Percentiles rank a stretch among this genome's conserved stretches.
Conservation (phyloP, 2,888 invertebrate species). For the Pyralis farinalis region DNA sequence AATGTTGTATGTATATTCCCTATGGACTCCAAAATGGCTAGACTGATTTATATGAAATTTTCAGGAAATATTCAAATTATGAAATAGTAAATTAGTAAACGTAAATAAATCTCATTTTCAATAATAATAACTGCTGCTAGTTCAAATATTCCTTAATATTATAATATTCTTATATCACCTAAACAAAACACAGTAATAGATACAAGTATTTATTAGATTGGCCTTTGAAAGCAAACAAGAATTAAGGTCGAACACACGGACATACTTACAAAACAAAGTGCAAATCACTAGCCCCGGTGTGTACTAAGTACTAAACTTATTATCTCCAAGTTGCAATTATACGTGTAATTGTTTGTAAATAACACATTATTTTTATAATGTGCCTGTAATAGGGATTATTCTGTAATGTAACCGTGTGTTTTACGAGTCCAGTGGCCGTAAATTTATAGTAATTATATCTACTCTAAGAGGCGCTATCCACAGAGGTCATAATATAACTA, state of each 20-base stretch:
- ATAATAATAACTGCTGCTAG: too few species aligned
- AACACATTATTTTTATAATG: constrained; percentile 17
- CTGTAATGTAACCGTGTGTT: constrained; percentile 21
- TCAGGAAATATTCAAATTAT: too few species aligned
- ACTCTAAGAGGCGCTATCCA: too few species aligned
- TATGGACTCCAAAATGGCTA: too few species aligned
- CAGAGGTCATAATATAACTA: too few species aligned
- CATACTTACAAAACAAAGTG: constrained; percentile 2
- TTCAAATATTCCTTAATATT: too few species aligned
- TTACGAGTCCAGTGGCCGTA: constrained; percentile 21
- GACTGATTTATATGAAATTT: too few species aligned
- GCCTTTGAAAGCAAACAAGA: constrained; percentile 17
- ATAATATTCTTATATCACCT: too few species aligned
- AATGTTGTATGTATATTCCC: too few species aligned
- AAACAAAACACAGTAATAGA: neutral
- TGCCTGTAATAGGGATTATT: constrained; percentile 10
- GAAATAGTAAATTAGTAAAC: too few species aligned
- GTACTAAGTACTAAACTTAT: constrained; percentile 2
- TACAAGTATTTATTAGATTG: neutral
- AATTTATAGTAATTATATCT: constrained; percentile 1
- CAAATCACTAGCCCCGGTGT: too few species aligned
- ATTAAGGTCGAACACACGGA: constrained; percentile 14
- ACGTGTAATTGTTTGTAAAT: constrained; percentile 16
- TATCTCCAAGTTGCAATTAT: constrained; percentile 10
- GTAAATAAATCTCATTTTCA: too few species aligned